Base-by-base conservation (phyloP, 1,140 invertebrate genomes). In the Monomorium pharaonis region DNA sequence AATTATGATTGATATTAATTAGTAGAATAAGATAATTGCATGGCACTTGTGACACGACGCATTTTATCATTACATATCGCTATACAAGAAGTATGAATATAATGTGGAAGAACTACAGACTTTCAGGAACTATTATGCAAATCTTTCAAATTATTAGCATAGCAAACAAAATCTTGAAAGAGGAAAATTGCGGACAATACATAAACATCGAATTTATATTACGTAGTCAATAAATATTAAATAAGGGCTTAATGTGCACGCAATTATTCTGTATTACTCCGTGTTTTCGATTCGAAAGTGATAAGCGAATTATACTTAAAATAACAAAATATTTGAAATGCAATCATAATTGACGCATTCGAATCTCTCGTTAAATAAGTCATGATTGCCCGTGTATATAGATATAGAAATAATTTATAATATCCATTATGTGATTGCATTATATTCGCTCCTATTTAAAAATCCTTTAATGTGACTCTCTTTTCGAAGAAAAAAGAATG, bases 401-500 rank as follows among this genome's bases (percentile, higher is more conserved):
- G 12, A 58, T 27, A 58, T 27, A 27, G 24, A 5, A 27, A 58
- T 58, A 27, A 58, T 24, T 24, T 27, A 27, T 27, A 58, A 14
- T 10, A 16, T 24, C 24, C 12, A 2, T n/a, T n/a, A n/a, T n/a
- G n/a, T n/a, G n/a, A n/a, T n/a, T n/a, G n/a, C 16, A 18, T 51
- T 7, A 51, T 42, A 42, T 18, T 18, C 49, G 2, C n/a, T n/a
- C 47, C 7, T 83, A 60, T 24, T 58, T 47, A 24, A 72, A 83
- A n/a, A n/a, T n/a, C n/a, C n/a, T 21, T 47, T 21, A 4, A 83
- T 47, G 54, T 33, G 49, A 16, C 33, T 60, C 16, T 80, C 10
- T 69, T 83, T 58, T n/a, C n/a, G 6, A 44, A 58, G 62, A 60
- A 58, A 83, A 37, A 7, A 37, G 72, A 86, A 56, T 74, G 58